Base-by-base conservation (phyloP, 2,888 invertebrate genomes). In the Stenolophus ochropezus region DNA sequence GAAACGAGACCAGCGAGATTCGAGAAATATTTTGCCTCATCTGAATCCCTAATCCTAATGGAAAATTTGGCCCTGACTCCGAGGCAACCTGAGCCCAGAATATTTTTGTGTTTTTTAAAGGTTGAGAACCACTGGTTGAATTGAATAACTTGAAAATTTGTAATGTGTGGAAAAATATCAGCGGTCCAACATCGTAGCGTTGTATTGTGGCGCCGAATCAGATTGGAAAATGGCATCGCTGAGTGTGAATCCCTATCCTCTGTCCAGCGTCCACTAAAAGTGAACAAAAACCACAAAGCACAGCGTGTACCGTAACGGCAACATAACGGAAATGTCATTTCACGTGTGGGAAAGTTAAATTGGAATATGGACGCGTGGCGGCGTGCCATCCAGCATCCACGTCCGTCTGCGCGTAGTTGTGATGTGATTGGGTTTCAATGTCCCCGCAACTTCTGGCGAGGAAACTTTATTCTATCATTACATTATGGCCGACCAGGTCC, bases 381-480 rank as follows among this genome's bases (percentile, higher is more conserved):
- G 23, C 53, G 74, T 27, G 25, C 4, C 51, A 51, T 6, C 6
- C 65, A 1, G 65, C 33, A 8, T 20, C 33, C 33, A 33, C 18
- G 49, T 51, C 5, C 16, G 18, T 23, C 53, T 71, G 79, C 69
- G 51, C 25, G 51, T 51, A 8, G 53, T 20, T 21, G 73, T 73
- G 79, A 69, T 79, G 73, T 80, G 80, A 80, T 80, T 80, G 73
- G 80, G 80, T 80, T 80, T 80, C 80, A 73, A 53, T 80, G 80
- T 80, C 73, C 73, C 80, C 20, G 27, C 73, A 80, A 80, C 80
- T 80, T 80, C 58, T 56, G 58, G 21, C 71, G 69, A 33, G 23
- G 23, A 84, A 84, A 84, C 83, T 84, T 84, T 83, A 84, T 84
- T 84, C 83, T 83, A 84, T 84, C 84, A 84, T 84, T 84, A 83